A percentile compares a stretch with the other conserved stretches of the same genome.
Evolutionary conservation across 2,113 vertebrate species (phyloP).

Genomic region (Pollachius pollachius): DNA sequence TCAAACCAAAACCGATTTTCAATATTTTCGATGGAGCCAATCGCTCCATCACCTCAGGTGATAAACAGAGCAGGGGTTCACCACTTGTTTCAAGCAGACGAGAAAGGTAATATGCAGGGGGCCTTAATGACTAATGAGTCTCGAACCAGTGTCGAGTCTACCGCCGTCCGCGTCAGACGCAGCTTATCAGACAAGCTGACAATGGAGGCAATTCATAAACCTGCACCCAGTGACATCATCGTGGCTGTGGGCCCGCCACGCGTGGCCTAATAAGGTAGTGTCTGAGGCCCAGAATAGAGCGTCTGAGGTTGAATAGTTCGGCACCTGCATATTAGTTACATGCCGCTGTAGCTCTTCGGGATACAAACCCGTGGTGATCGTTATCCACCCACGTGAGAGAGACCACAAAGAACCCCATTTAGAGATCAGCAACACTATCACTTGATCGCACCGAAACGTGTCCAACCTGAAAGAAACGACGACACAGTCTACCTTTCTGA

Average conservation of each 20-base stretch:
- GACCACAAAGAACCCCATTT: too few species aligned
- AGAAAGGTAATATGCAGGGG: slow-evolving; percentile 13
- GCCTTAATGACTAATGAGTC: slow-evolving; percentile 49
- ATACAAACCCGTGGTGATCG: too few species aligned
- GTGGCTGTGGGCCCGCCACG: slow-evolving; percentile 24
- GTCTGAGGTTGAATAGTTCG: slow-evolving; percentile 22
- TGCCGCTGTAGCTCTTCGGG: neutral
- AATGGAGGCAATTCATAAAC: slow-evolving; percentile 39
- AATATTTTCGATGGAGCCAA: too few species aligned
- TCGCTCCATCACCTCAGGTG: too few species aligned
- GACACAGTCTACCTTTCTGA: too few species aligned
- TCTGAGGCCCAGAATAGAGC: slow-evolving; percentile 5
- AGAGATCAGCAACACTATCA: too few species aligned
- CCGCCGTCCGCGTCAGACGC: slow-evolving; percentile 23
- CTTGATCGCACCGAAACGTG: too few species aligned
- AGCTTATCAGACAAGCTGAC: slow-evolving; percentile 27
- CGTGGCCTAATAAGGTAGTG: slow-evolving; percentile 25
- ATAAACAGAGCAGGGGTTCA: neutral
- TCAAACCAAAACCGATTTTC: too few species aligned
- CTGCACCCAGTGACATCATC: slow-evolving; percentile 38
- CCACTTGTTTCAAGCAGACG: slow-evolving; percentile 15
- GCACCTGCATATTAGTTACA: slow-evolving; percentile 49
- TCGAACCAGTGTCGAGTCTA: slow-evolving; percentile 22
- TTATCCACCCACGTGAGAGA: too few species aligned
- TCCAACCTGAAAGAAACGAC: too few species aligned